phyloP scores from a whole-genome alignment of 2,797 vertebrate genomes.

The Takifugu rubripes region DNA sequence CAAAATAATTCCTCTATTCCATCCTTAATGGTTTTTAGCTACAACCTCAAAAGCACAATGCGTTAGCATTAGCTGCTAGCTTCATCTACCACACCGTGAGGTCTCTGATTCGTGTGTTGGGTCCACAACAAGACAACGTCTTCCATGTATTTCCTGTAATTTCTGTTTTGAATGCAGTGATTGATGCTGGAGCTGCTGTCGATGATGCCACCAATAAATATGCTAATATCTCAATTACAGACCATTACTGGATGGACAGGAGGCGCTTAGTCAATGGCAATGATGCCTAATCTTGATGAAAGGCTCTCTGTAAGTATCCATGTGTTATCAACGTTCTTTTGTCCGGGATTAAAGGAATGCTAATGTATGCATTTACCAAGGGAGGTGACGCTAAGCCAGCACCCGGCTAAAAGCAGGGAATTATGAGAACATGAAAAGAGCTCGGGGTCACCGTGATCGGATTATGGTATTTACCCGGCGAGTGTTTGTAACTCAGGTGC shows the following conservation, averaged over 20 bases:
- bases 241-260: conserved; percentile 52
- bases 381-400: conserved; percentile 56
- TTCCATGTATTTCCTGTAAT: too few species aligned
- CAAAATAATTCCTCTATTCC: conserved; percentile 16
- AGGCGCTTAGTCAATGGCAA: conserved; percentile 51
- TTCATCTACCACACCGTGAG: too few species aligned
- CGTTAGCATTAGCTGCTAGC: too few species aligned
- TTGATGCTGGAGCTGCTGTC: conserved; percentile 6
- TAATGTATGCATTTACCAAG: conserved; percentile 60
- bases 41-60: conserved; percentile 45
- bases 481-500: conserved; percentile 61
- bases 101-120: too few species aligned
- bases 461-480: conserved; percentile 64
- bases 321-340: conserved; percentile 42
- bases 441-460: conserved; percentile 55
- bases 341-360: conserved; percentile 53
- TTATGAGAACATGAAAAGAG: conserved; percentile 53
- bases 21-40: conserved; percentile 27
- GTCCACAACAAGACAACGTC: too few species aligned
- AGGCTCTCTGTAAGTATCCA: conserved; percentile 34
- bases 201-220: conserved; percentile 51
- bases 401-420: conserved; percentile 54
- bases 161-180: neutral
- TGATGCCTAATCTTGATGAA: conserved; percentile 48
- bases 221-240: conserved; percentile 53